phyloP scores from a whole-genome alignment of 2,888 invertebrate species.

The Acanthacorydalis orientalis region DNA sequence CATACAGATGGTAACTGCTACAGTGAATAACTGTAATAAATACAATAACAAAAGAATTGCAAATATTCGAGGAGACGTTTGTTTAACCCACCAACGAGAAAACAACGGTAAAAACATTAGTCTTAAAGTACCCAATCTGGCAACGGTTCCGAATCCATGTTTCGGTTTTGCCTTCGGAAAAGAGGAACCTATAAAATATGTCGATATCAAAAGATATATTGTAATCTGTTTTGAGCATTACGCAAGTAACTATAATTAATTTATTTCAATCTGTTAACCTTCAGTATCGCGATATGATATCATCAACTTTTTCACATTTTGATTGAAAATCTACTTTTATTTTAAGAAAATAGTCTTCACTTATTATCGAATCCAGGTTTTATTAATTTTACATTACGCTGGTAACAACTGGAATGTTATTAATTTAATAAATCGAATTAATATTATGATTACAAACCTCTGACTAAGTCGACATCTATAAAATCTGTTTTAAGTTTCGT shows the following conservation, averaged over 20 bases:
- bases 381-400: too few species aligned
- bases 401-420: too few species aligned
- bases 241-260: not conserved
- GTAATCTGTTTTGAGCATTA: not conserved
- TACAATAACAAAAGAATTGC: slow-evolving; percentile 62
- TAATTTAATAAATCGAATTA: too few species aligned
- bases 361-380: too few species aligned
- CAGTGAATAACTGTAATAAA: slow-evolving; percentile 50
- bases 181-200: slow-evolving; percentile 55
- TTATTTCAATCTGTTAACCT: not conserved
- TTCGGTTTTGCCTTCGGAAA: slow-evolving; percentile 93
- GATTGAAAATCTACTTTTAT: too few species aligned
- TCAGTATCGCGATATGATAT: too few species aligned
- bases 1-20: slow-evolving; percentile 31
- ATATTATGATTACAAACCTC: slow-evolving; percentile 41
- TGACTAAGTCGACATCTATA: slow-evolving; percentile 89
- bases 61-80: slow-evolving; percentile 66
- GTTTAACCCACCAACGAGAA: slow-evolving; percentile 79
- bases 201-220: not conserved
- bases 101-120: slow-evolving; percentile 72
- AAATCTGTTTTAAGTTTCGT: slow-evolving; percentile 76
- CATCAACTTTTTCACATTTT: too few species aligned
- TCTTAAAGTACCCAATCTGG: slow-evolving; percentile 65
- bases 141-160: slow-evolving; percentile 72
- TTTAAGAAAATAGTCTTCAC: too few species aligned